phyloP scores from a whole-genome alignment of 2,888 invertebrate species.

The Diarsia dahlii region DNA sequence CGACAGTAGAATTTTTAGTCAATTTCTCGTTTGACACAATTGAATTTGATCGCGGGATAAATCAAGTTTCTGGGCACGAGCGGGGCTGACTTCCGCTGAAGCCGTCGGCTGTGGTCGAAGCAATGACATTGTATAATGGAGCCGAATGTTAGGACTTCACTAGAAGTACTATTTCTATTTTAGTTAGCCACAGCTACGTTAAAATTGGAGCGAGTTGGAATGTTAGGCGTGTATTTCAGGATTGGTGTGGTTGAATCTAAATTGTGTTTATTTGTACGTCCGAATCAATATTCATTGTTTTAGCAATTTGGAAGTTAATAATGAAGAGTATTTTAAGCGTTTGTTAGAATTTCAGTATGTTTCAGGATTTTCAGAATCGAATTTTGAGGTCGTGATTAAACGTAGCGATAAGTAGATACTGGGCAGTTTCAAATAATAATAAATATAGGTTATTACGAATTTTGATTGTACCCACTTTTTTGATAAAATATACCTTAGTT shows the following conservation, averaged over 20 bases:
- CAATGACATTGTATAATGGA: conserved; percentile 68
- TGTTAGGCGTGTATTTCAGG: conserved; percentile 16
- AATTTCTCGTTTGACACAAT: conserved; percentile 87
- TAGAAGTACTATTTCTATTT: conserved; percentile 60
- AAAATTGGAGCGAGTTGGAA: conserved; percentile 6
- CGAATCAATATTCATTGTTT: conserved; percentile 5
- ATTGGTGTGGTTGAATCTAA: conserved; percentile 12
- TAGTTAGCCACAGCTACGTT: conserved; percentile 32
- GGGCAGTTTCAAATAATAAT: not conserved
- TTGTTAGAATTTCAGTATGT: not conserved
- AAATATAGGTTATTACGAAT: not conserved
- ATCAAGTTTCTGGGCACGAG: conserved; percentile 87
- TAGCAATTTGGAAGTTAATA: not conserved
- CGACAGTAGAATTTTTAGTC: conserved; percentile 86
- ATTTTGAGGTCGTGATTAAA: not conserved
- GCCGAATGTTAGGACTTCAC: conserved; percentile 49
- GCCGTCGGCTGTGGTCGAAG: conserved; percentile 65
- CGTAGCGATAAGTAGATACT: not conserved
- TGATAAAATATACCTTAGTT: not conserved
- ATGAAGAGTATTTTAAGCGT: not conserved
- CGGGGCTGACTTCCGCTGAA: conserved; percentile 77
- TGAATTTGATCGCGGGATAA: conserved; percentile 87
- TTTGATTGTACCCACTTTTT: not conserved
- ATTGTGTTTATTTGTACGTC: not conserved
- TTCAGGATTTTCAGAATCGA: not conserved